These are phyloP conservation scores for Caenorhabditis sp. DNA, from an alignment of 2,888 invertebrate genomes.

Conservation along the genomic window DNA sequence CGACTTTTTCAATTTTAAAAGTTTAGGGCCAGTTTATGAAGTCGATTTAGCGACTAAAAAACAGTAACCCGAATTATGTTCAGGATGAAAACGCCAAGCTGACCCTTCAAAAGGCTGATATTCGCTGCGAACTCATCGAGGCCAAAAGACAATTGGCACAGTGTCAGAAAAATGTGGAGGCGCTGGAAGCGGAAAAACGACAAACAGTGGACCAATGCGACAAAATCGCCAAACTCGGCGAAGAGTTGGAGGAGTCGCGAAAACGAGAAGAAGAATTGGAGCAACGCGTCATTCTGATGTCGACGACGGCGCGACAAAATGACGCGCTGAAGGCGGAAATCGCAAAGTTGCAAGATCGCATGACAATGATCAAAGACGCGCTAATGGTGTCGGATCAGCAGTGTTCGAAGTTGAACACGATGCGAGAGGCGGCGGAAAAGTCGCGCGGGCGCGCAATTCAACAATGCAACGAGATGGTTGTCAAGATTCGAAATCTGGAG, in stretches of 20 bases:
- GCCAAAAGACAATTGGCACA: slow-evolving; percentile 11
- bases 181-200: slow-evolving; percentile 1
- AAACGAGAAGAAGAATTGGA: slow-evolving; percentile 21
- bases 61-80: too few species aligned
- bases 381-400: slow-evolving; percentile 24
- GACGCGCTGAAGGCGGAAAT: slow-evolving; percentile 19
- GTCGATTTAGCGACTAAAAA: too few species aligned
- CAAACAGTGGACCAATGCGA: neutral
- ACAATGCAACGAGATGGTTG: slow-evolving; percentile 31
- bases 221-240: neutral
- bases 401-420: slow-evolving; percentile 10
- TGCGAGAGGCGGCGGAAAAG: slow-evolving; percentile 19
- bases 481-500: slow-evolving; percentile 15
- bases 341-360: slow-evolving; percentile 8
- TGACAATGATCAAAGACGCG: slow-evolving; percentile 11
- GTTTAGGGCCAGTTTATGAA: too few species aligned
- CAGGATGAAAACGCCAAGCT: slow-evolving; percentile 10
- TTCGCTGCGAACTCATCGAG: slow-evolving; percentile 34
- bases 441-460: slow-evolving; percentile 24
- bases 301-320: slow-evolving; percentile 11
- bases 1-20: too few species aligned
- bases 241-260: neutral
- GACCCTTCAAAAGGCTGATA: slow-evolving; percentile 32
- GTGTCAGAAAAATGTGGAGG: slow-evolving; percentile 8
- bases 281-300: slow-evolving; percentile 9